phyloP scores from a whole-genome alignment of 2,888 invertebrate species.

The Archips xylosteana region DNA sequence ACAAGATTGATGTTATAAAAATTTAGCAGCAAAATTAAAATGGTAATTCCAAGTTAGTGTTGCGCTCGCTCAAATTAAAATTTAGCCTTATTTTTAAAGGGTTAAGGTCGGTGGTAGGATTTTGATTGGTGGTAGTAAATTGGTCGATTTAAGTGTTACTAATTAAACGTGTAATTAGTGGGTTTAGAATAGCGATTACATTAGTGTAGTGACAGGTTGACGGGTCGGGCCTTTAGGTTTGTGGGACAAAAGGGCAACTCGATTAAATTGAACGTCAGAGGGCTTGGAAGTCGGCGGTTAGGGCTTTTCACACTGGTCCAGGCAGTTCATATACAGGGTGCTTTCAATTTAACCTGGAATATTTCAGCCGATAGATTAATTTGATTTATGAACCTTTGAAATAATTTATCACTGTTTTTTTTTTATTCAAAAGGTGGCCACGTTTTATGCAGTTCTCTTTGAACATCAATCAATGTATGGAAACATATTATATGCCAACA shows the following conservation, averaged over 20 bases:
- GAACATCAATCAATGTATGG: no score
- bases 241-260: background rate
- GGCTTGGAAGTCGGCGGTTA: background rate
- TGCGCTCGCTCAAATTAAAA: slow-evolving; percentile 7
- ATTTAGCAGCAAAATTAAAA: background rate
- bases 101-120: slow-evolving; percentile 1
- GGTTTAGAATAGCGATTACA: slow-evolving; percentile 32
- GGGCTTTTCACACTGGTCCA: no score
- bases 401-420: no score
- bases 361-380: no score
- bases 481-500: no score
- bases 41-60: slow-evolving; percentile 2
- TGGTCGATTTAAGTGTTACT: slow-evolving; percentile 32
- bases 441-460: no score
- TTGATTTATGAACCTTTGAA: no score
- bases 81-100: background rate
- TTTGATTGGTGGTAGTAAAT: background rate
- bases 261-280: background rate
- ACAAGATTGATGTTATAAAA: background rate
- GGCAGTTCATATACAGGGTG: no score
- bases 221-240: slow-evolving; percentile 8
- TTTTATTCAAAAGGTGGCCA: no score
- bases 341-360: no score
- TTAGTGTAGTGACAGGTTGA: slow-evolving; percentile 39
- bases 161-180: slow-evolving; percentile 42